Evolutionary conservation across 2,888 invertebrate genomes (phyloP), one percentile per base, ranked within the genome.

Genomic region (Ophion obscuratus): DNA sequence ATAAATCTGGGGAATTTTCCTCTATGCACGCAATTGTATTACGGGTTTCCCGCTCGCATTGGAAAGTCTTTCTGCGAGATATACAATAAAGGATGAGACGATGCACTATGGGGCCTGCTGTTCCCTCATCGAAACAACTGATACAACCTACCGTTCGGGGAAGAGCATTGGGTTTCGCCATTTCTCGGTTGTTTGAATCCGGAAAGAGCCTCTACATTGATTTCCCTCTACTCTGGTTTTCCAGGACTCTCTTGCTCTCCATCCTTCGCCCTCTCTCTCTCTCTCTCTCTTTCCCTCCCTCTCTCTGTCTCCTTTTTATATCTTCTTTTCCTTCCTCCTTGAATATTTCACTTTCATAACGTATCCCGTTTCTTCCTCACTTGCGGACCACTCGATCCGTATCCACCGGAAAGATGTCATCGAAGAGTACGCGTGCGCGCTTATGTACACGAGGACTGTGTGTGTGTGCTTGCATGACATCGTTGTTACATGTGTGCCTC

Each of bases 321-420:
- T 62, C 10, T 2, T 27, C 53, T 24, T 53, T n/a, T 36, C 24
- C 62, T 44, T 76, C 40, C 57, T 83, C 44, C 68, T 44, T 40
- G 73, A 67, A 86, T 86, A 78, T 83, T 81, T 84, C 53, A 78
- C 78, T 62, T 57, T 68, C 76, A 75, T 70, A 74, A 61, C 66
- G 70, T 82, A 61, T 77, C 73, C 47, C 36, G 36, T 80, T 61
- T 73, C 71, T 73, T 66, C 61, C 47, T 66, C 27, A 53, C 66
- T 77, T 67, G 80, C 80, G 59, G 70, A 80, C 73, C 47, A 75
- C 76, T 80, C 84, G 80, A 84, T 71, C 76, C 47, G 71, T 59
- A 80, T 74, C 66, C 59, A 47, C 40, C 20, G 59, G 61, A 75
- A 75, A 76, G 71, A 66, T 73, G 66, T 44, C 70, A 71, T 76